phyloP scores from a whole-genome alignment of 2,888 invertebrate genomes.

The Caenorhabditis auriculariae region DNA sequence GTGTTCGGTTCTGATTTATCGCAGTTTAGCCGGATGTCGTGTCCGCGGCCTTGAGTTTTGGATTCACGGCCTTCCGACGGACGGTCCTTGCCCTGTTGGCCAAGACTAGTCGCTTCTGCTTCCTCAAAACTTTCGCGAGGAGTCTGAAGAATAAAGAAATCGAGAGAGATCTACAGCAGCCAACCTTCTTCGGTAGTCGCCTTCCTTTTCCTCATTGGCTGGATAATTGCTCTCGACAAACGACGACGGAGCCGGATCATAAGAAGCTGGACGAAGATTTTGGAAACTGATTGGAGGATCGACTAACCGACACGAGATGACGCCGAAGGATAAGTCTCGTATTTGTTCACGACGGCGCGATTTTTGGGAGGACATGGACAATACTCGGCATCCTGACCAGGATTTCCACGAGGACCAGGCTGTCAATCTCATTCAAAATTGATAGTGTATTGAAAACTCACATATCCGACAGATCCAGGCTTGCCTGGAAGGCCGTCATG shows the following conservation, averaged over 20 bases:
- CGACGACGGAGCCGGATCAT: background rate
- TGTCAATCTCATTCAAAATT: background rate
- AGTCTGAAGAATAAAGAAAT: slow-evolving; percentile 6
- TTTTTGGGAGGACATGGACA: slow-evolving; percentile 32
- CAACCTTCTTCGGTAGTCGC: slow-evolving; percentile 18
- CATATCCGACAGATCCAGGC: slow-evolving; percentile 14
- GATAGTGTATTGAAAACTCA: background rate
- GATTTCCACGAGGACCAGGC: slow-evolving; percentile 18
- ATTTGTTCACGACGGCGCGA: no score
- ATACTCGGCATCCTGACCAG: slow-evolving; percentile 29
- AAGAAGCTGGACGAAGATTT: background rate
- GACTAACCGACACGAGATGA: no score
- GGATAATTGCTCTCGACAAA: background rate
- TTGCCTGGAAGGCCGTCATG: slow-evolving; percentile 17
- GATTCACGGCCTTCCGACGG: slow-evolving; percentile 20
- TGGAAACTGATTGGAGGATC: background rate
- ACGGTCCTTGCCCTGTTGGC: slow-evolving; percentile 23
- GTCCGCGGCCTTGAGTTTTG: no score
- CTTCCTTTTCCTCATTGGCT: slow-evolving; percentile 20
- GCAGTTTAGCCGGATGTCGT: background rate
- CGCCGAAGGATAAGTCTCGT: no score
- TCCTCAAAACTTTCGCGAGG: slow-evolving; percentile 23
- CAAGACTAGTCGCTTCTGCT: slow-evolving; percentile 19
- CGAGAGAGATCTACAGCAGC: no score
- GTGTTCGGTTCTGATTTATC: background rate